phyloP scores from a whole-genome alignment of 2,113 vertebrate species.

The Sceloporus tristichus region DNA sequence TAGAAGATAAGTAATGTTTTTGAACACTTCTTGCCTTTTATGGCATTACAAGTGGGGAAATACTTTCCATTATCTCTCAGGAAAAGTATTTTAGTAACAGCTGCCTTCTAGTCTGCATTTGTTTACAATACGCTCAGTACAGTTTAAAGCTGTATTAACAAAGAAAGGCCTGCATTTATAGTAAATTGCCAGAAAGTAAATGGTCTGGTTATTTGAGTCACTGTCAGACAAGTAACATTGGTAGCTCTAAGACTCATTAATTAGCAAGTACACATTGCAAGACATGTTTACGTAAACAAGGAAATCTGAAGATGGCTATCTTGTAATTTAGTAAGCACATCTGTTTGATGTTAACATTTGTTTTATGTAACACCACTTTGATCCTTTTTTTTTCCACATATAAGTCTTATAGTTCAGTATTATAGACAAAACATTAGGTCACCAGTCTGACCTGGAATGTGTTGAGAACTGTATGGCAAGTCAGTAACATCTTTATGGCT shows the following conservation, averaged over 20 bases:
- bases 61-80: conserved; percentile 78
- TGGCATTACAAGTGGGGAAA: conserved; percentile 73
- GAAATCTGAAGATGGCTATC: conserved; percentile 20
- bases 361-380: neutral
- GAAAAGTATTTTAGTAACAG: conserved; percentile 76
- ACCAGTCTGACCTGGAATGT: neutral
- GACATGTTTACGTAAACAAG: conserved; percentile 37
- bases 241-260: conserved; percentile 42
- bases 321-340: conserved; percentile 26
- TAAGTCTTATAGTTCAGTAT: neutral
- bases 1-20: conserved; percentile 57
- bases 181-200: conserved; percentile 64
- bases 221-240: conserved; percentile 42
- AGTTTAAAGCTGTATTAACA: conserved; percentile 69
- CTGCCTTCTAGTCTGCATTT: conserved; percentile 73
- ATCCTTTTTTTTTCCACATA: neutral
- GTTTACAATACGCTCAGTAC: conserved; percentile 72
- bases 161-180: conserved; percentile 67
- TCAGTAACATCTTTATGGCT: neutral
- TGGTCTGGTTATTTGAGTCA: conserved; percentile 54
- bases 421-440: neutral
- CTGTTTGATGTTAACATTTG: neutral
- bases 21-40: conserved; percentile 76
- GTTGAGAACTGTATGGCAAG: neutral
- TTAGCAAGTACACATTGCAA: neutral